Conservation (phyloP, 2,888 invertebrate genomes). For the Drosophila multiciliata region DNA sequence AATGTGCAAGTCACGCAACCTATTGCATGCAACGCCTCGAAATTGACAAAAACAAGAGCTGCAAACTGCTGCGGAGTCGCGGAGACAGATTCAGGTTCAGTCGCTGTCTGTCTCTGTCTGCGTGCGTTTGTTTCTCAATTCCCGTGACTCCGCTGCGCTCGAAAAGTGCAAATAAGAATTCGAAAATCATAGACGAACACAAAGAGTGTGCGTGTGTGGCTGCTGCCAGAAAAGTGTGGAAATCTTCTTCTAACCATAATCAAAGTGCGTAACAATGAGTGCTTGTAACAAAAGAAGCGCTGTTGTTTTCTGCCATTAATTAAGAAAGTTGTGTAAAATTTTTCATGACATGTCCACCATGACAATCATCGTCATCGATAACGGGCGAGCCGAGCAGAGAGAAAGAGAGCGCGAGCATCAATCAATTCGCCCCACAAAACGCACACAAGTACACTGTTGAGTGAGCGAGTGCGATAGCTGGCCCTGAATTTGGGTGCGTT, state of each 20-base stretch:
- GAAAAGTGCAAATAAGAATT: slow-evolving; percentile 64
- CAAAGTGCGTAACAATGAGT: slow-evolving; percentile 61
- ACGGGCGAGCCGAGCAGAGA: slow-evolving; percentile 44
- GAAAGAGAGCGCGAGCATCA: slow-evolving; percentile 54
- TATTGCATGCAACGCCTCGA: slow-evolving; percentile 35
- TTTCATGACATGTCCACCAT: slow-evolving; percentile 76
- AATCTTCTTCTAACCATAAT: slow-evolving; percentile 25
- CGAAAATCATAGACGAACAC: slow-evolving; percentile 50
- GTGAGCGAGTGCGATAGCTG: slow-evolving; percentile 61
- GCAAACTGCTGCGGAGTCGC: slow-evolving; percentile 40
- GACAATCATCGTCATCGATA: slow-evolving; percentile 73
- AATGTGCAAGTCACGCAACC: slow-evolving; percentile 45
- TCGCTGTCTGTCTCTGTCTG: slow-evolving; percentile 74
- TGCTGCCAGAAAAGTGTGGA: slow-evolving; percentile 46
- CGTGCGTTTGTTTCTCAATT: slow-evolving; percentile 69
- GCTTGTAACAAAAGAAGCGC: slow-evolving; percentile 26
- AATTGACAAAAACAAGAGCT: slow-evolving; percentile 66
- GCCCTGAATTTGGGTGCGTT: slow-evolving; percentile 75
- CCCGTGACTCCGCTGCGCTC: slow-evolving; percentile 57
- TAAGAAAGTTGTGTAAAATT: slow-evolving; percentile 81
- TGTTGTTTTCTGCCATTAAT: slow-evolving; percentile 64
- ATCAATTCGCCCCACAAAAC: slow-evolving; percentile 55
- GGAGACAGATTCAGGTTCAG: slow-evolving; percentile 60
- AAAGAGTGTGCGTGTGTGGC: slow-evolving; percentile 42
- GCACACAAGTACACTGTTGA: slow-evolving; percentile 33